Base-by-base conservation (phyloP, 2,113 vertebrate genomes). In the Anhinga rufa region DNA sequence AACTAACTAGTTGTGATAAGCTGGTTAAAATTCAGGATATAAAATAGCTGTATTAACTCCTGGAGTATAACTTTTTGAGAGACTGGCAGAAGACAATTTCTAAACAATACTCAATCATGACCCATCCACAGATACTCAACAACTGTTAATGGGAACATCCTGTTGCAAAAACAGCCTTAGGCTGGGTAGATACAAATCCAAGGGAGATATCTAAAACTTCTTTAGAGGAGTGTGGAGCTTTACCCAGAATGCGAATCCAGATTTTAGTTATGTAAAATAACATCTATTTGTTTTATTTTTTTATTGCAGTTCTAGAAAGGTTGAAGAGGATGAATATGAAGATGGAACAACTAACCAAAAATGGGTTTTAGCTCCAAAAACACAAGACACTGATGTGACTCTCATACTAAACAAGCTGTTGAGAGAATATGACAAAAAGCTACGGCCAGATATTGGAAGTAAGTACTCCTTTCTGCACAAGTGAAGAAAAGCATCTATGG, bases 381-480 rank as follows among this genome's bases (percentile, higher is more conserved):
- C 99, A 34, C 98, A 99, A 49, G 98, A 99, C 92, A 98, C 98
- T 4, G 99, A 99, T 71, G 98, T 99, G 94, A 99, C 99, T 58
- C 98, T 98, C 83, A 99, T 99, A 94, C 98, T 99, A 77, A 99
- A 99, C 97, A 98, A 98, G 92, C 92, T 99, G 74, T 97, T 99
- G 91, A 98, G 98, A 96, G 99, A 99, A 75, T 99, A 99, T 61
- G 99, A 99, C 84, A 99, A 98, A 96, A 99, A 99, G 75, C 98
- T 99, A 86, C 98, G 99, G 7, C 99, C 99, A 11, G 99, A 99
- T 92, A 99, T 99, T 82, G 99, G 99, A 98, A 98, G 99, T 99
- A 97, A 98, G 98, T 98, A 79, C 17, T 49, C 21, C 26, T 65
- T 97, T 94, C 36, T 81, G 34, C 61, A 28, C 54, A 60, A 42